These are phyloP conservation scores for Orthonevra nobilis DNA, from an alignment of 2,888 invertebrate species.

Conservation along the genomic window DNA sequence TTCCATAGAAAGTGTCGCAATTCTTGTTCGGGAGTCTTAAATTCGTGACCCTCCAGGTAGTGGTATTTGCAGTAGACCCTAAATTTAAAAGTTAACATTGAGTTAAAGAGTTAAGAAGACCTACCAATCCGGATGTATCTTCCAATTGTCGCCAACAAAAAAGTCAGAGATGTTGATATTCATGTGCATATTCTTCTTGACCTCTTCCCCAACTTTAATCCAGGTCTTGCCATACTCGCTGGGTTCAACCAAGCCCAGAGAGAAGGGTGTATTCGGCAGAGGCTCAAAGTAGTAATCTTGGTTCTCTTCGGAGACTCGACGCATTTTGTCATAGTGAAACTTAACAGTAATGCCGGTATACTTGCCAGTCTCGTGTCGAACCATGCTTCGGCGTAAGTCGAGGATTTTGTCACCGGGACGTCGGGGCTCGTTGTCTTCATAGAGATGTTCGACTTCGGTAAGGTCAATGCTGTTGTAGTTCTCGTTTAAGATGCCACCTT, in stretches of 20 bases:
- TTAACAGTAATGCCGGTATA: conserved; percentile 86
- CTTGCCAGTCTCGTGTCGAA: conserved; percentile 85
- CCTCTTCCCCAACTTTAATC: conserved; percentile 88
- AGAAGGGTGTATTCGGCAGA: conserved; percentile 91
- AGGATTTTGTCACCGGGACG: conserved; percentile 83
- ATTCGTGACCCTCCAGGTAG: conserved; percentile 89
- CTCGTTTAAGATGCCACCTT: conserved; percentile 83
- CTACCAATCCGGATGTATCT: conserved; percentile 92
- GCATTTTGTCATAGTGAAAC: conserved; percentile 92
- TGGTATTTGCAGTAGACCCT: conserved; percentile 95
- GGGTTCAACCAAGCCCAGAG: conserved; percentile 91
- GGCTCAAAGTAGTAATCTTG: conserved; percentile 92
- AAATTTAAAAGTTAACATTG: no score
- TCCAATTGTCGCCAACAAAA: conserved; percentile 87
- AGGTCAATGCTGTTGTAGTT: conserved; percentile 98
- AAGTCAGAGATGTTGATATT: conserved; percentile 87
- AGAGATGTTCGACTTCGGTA: conserved; percentile 94
- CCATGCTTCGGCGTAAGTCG: conserved; percentile 84
- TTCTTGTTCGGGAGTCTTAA: conserved; percentile 87
- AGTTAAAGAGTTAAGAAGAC: conserved; percentile 6
- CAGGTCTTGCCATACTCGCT: conserved; percentile 85
- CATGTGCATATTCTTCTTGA: conserved; percentile 84
- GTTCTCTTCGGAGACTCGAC: conserved; percentile 88
- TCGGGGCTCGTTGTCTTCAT: conserved; percentile 85
- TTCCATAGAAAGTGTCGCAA: conserved; percentile 87